phyloP scores from a whole-genome alignment of 2,888 invertebrate species.

The Agriotes lineatus region DNA sequence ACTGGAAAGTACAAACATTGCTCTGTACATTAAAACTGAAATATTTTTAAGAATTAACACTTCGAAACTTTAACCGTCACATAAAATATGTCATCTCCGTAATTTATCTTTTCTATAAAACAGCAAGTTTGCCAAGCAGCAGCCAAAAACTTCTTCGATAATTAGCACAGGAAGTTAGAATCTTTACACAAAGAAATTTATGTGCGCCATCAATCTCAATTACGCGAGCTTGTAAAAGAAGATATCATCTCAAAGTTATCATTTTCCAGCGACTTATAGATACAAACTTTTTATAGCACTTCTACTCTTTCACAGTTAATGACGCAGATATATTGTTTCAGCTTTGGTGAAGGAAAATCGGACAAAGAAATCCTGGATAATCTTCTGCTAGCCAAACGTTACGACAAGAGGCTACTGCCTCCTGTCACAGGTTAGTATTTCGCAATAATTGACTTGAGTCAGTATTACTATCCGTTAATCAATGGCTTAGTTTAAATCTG shows the following conservation, averaged over 20 bases:
- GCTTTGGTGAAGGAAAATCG: slow-evolving; percentile 92
- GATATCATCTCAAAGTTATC: not conserved
- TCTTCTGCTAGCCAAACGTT: slow-evolving; percentile 86
- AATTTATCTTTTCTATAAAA: no score
- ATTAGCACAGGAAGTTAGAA: not conserved
- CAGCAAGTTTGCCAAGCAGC: no score
- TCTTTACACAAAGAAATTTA: not conserved
- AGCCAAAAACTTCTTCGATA: no score
- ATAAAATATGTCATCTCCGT: no score
- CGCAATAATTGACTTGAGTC: not conserved
- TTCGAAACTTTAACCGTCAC: no score
- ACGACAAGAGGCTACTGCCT: slow-evolving; percentile 93
- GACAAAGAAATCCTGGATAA: slow-evolving; percentile 94
- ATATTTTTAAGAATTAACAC: no score
- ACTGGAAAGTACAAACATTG: no score
- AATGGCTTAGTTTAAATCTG: no score
- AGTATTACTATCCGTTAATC: no score
- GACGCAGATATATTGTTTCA: slow-evolving; percentile 66
- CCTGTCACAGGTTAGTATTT: slow-evolving; percentile 83
- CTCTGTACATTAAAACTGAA: no score
- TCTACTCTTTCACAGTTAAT: not conserved
- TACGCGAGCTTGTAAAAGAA: not conserved
- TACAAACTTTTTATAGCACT: not conserved
- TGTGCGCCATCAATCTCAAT: not conserved
- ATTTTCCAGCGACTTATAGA: not conserved